These are phyloP conservation scores for Callocephalon fimbriatum DNA, from an alignment of 2,113 vertebrate genomes.

Conservation along the genomic window DNA sequence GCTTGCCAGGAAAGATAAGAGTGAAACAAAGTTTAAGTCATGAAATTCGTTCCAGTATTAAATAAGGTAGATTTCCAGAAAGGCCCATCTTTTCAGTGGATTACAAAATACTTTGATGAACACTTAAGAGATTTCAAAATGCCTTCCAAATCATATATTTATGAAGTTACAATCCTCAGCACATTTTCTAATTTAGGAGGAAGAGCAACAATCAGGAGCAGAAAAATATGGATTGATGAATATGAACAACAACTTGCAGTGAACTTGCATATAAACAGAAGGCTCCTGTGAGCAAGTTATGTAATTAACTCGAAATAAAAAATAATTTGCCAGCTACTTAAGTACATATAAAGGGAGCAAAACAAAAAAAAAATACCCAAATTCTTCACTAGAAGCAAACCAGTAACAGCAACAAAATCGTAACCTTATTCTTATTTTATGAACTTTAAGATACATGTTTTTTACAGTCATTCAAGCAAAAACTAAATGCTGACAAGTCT, in stretches of 20 bases:
- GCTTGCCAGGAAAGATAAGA: neutral
- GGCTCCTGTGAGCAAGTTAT: no score
- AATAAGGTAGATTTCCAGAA: neutral
- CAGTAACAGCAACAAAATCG: neutral
- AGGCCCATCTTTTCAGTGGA: neutral
- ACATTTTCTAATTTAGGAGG: neutral
- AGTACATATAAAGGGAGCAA: neutral
- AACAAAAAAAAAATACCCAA: neutral
- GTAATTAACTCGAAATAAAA: neutral
- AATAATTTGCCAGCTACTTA: neutral
- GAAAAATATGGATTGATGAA: neutral
- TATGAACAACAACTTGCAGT: neutral
- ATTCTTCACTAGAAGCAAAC: neutral
- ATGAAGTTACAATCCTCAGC: neutral
- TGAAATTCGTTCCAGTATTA: neutral
- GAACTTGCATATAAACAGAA: no score
- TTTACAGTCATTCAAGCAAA: neutral
- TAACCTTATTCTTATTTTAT: neutral
- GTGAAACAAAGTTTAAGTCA: neutral
- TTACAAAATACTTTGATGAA: neutral
- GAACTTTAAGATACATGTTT: neutral
- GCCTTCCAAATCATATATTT: neutral
- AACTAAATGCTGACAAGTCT: neutral
- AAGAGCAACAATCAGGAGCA: neutral
- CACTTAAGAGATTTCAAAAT: neutral